phyloP scores from a whole-genome alignment of 2,888 invertebrate genomes.

The Yponomeuta cagnagella region DNA sequence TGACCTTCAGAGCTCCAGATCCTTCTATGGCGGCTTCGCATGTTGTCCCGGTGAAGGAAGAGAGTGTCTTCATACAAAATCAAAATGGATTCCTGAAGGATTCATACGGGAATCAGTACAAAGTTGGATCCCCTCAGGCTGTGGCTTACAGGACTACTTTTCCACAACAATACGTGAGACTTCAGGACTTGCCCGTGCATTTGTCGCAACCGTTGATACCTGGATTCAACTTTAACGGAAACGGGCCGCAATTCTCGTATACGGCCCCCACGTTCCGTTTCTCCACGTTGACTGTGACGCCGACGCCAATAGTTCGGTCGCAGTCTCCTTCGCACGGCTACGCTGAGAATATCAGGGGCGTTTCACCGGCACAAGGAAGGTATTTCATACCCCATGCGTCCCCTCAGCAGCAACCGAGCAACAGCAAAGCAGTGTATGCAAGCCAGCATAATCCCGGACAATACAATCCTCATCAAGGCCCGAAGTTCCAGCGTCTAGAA shows the following conservation, averaged over 20 bases:
- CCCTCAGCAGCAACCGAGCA: constrained; percentile 43
- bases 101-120: constrained; percentile 60
- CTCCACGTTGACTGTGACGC: constrained; percentile 23
- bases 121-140: constrained; percentile 43
- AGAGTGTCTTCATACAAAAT: constrained; percentile 38
- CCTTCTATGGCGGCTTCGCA: constrained; percentile 44
- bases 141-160: constrained; percentile 47
- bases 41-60: constrained; percentile 45
- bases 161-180: constrained; percentile 57
- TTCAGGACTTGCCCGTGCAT: constrained; percentile 61
- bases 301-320: constrained; percentile 30
- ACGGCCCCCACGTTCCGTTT: constrained; percentile 20
- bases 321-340: constrained; percentile 30
- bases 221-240: constrained; percentile 39
- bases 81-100: constrained; percentile 51
- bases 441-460: constrained; percentile 21
- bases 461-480: neutral
- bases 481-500: constrained; percentile 33
- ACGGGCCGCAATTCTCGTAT: constrained; percentile 42
- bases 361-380: constrained; percentile 31
- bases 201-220: constrained; percentile 55
- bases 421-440: constrained; percentile 40
- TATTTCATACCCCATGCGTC: neutral
- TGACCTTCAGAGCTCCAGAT: constrained; percentile 39
- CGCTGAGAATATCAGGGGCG: constrained; percentile 37